Evolutionary conservation across 2,888 invertebrate species (phyloP).

Genomic region (Aricia artaxerxes): DNA sequence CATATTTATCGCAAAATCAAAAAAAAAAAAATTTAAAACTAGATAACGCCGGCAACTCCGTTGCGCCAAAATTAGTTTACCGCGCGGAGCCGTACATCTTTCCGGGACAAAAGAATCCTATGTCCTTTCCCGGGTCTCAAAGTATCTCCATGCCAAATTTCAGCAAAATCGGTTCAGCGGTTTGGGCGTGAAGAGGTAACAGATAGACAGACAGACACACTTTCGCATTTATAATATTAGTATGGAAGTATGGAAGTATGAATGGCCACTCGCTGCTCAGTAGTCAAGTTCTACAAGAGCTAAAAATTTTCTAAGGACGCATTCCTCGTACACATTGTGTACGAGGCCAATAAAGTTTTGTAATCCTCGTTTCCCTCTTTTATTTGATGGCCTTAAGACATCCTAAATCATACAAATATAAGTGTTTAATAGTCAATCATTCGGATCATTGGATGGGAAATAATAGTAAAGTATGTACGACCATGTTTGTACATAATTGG

Average conservation of each 20-base stretch:
- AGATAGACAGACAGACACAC: too few species aligned
- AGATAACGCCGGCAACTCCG: too few species aligned
- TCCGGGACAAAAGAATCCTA: too few species aligned
- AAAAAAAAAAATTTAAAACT: neutral
- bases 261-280: neutral
- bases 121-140: too few species aligned
- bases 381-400: neutral
- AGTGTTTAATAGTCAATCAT: constrained; percentile 6
- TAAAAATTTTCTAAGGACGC: neutral
- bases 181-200: too few species aligned
- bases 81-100: too few species aligned
- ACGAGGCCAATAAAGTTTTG: neutral
- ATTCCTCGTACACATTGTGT: neutral
- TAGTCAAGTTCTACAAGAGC: neutral
- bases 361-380: neutral
- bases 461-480: neutral
- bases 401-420: constrained; percentile 4
- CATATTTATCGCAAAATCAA: neutral
- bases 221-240: too few species aligned
- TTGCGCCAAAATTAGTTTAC: too few species aligned
- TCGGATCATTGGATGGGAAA: constrained; percentile 1
- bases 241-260: too few species aligned
- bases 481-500: constrained; percentile 16
- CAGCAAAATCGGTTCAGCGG: too few species aligned
- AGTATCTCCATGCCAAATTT: too few species aligned